Conservation (phyloP, 2,888 invertebrate genomes). For the Rhingia rostrata region DNA sequence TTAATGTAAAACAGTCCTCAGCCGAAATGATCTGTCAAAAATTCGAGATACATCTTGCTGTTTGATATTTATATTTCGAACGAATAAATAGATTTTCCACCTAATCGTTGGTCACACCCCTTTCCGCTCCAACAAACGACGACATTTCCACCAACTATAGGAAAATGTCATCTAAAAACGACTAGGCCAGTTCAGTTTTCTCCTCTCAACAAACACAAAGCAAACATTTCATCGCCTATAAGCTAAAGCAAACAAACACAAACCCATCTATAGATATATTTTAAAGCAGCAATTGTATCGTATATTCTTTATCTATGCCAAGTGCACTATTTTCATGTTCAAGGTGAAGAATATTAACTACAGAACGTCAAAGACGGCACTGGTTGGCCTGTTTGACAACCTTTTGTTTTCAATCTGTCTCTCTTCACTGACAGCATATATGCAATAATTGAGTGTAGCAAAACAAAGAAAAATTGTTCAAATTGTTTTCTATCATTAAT, state of each 20-base stretch:
- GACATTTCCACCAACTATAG: slow-evolving; percentile 25
- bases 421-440: slow-evolving; percentile 26
- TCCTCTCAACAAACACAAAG: slow-evolving; percentile 33
- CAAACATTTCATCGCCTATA: not conserved
- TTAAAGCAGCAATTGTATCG: slow-evolving; percentile 48
- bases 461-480: not conserved
- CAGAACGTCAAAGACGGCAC: slow-evolving; percentile 11
- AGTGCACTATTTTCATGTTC: slow-evolving; percentile 74
- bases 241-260: slow-evolving; percentile 14
- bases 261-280: slow-evolving; percentile 17
- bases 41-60: too few species aligned
- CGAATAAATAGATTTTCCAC: slow-evolving; percentile 25
- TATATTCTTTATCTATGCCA: slow-evolving; percentile 64
- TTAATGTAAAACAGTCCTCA: too few species aligned
- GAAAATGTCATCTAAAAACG: slow-evolving; percentile 65
- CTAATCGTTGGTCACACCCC: slow-evolving; percentile 20
- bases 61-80: not conserved
- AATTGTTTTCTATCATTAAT: not conserved
- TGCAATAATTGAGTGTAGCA: not conserved
- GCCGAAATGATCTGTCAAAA: too few species aligned
- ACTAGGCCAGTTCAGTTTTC: slow-evolving; percentile 44
- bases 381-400: slow-evolving; percentile 44
- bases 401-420: slow-evolving; percentile 56
- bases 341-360: slow-evolving; percentile 71
- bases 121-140: not conserved